Evolutionary conservation across 2,797 vertebrate species (phyloP), one percentile per base, ranked within the genome.

Genomic region (Amazonetta brasiliensis): DNA sequence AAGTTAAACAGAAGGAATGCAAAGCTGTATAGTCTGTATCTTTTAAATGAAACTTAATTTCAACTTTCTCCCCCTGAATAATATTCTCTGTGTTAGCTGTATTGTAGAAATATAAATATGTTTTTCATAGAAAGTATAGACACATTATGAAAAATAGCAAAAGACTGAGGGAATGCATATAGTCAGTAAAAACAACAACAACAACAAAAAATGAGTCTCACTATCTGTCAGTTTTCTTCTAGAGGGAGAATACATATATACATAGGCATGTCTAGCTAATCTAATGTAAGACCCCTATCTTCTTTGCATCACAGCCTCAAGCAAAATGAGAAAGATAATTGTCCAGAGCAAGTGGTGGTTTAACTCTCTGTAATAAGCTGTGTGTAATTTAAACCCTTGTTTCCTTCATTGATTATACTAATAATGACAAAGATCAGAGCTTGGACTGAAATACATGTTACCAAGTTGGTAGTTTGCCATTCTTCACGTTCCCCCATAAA

Each of bases 321-420:
- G 64, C 31, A 78, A 89, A 93, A 94, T 0, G 2, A 56, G 55
- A 66, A 89, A 90, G 80, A 96, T 55, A 75, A 71, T 41, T 74
- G 30, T 13, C 12, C 67, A 84, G 68, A 83, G 8, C 48, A 87
- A 80, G 26, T 58, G 20, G 30, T 83, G 37, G 19, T 89, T 91
- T 89, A 87, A 82, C 13, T 56, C 23, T 79, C 43, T 22, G 20
- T 78, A 90, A 87, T 67, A 89, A 92, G 30, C 55, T 94, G 12
- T 73, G 35, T 69, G 74, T 86, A 88, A 93, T 93, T 97, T 90
- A 90, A 94, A 39, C 48, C 77, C 62, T 84, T 84, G 15, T 96
- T 87, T 92, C 84, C 62, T 93, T 93, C 84, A 82, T 33, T 50
- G 76, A 84, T 86, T 96, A 82, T 43, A 92, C 86, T 28, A 76